phyloP scores from a whole-genome alignment of 30 jellyfish, hydroid and myxozoan species.

The Aurelia aurita region DNA sequence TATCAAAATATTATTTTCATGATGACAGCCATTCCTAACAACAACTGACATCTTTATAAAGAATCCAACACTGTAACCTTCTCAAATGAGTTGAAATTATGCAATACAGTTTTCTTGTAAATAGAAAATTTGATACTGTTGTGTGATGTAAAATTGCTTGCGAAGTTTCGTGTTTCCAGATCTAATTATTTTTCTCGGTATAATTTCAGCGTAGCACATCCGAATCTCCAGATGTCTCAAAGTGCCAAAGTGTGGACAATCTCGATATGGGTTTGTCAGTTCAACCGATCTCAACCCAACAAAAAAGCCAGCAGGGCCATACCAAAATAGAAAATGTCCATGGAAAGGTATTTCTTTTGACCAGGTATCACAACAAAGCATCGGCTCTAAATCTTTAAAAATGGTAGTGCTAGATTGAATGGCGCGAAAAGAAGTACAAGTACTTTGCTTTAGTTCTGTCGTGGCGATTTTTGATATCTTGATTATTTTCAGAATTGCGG shows the following conservation, averaged over 20 bases:
- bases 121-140: neutral
- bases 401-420: too few species aligned
- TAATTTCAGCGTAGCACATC: constrained; percentile 1
- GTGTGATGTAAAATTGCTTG: neutral
- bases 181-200: neutral
- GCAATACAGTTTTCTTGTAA: neutral
- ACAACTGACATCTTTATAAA: too few species aligned
- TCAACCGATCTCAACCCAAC: constrained; percentile 37
- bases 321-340: constrained; percentile 39
- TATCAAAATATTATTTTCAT: too few species aligned
- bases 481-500: too few species aligned
- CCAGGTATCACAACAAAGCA: too few species aligned
- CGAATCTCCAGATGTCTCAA: constrained; percentile 16
- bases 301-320: constrained; percentile 5
- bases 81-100: neutral
- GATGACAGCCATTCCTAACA: too few species aligned
- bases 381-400: too few species aligned
- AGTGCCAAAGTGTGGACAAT: constrained; percentile 23
- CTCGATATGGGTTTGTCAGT: constrained; percentile 61
- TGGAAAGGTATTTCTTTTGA: constrained; percentile 28
- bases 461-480: too few species aligned
- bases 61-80: too few species aligned
- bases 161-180: neutral
- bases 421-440: too few species aligned
- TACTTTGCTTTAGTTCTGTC: too few species aligned